Evolutionary conservation across 1,140 invertebrate genomes (phyloP), one percentile per base, ranked within the genome.

Genomic region (Odontomachus brunneus): DNA sequence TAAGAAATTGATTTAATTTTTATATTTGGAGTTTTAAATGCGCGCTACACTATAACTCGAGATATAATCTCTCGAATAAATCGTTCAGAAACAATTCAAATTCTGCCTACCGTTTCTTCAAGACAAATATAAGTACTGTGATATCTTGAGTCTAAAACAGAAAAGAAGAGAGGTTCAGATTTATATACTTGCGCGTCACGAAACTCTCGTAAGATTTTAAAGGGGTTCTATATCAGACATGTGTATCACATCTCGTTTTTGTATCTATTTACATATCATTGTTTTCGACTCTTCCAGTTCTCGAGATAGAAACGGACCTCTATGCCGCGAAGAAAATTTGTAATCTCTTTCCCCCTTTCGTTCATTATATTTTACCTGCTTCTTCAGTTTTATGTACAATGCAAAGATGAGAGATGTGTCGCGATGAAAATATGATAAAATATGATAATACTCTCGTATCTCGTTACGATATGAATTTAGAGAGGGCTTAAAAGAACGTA

Each of bases 221-320:
- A 51, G 26, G 33, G 24, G 49, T 63, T 75, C 53, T 63, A 75
- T 51, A 63, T 75, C 26, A 15, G 57, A 48, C 7, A 49, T 49
- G 49, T 74, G 5, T 63, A 38, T 69, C 65, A 29, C 38, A 51
- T 73, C 14, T 62, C 49, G 17, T 29, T 19, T 49, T 9, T 62
- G 1, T 24, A 59, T 57, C 49, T 24, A 75, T 63, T 65, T 76
- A 63, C 44, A 53, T 65, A 65, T 63, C n/a, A 38, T 38, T 65
- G 4, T 51, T 76, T 63, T 33, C 65, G 3, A 44, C 17, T 65
- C 65, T 7, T 17, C 3, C 38, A 44, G 38, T 44, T 44, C 38
- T 44, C 9, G 38, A 44, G 38, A 44, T 44, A 44, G 38, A 44
- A 44, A 11, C 9, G 3, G 38, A 44, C 38, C n/a, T 44, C 38